These are phyloP conservation scores for Phaetusa simplex DNA, from an alignment of 2,113 vertebrate genomes.

Conservation along the genomic window DNA sequence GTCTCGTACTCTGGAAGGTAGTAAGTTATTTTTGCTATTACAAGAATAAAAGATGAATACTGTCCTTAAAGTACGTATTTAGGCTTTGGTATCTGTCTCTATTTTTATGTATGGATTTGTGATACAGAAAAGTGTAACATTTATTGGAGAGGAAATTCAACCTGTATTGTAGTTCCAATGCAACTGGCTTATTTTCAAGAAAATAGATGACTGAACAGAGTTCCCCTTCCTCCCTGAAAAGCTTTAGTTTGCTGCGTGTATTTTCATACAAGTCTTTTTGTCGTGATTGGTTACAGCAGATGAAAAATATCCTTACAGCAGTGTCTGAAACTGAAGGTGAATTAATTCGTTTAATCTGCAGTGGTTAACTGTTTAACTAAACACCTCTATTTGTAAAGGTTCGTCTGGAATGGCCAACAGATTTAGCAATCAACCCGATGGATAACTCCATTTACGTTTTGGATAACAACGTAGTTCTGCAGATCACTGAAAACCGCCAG, in stretches of 20 bases:
- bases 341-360: not conserved
- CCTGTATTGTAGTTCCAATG: not conserved
- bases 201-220: not conserved
- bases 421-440: conserved; percentile 94
- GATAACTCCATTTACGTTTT: conserved; percentile 96
- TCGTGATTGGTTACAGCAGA: not conserved
- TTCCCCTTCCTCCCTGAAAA: not conserved
- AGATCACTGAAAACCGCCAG: conserved; percentile 93
- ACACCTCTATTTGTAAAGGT: conserved; percentile 75
- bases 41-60: not conserved
- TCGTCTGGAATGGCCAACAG: conserved; percentile 96
- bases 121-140: not conserved
- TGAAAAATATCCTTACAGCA: not conserved
- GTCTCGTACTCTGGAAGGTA: not conserved
- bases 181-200: not conserved
- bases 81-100: not conserved
- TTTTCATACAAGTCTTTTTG: not conserved
- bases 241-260: not conserved
- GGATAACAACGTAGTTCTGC: conserved; percentile 94
- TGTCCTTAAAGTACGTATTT: not conserved
- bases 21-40: not conserved
- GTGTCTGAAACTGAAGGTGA: conserved; percentile 5
- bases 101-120: not conserved
- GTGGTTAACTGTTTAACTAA: conserved; percentile 1
- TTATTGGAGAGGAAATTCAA: not conserved